Percentiles rank a stretch among this genome's conserved stretches.
phyloP scores from a whole-genome alignment of 1,140 invertebrate species.

The Argopecten irradians region DNA sequence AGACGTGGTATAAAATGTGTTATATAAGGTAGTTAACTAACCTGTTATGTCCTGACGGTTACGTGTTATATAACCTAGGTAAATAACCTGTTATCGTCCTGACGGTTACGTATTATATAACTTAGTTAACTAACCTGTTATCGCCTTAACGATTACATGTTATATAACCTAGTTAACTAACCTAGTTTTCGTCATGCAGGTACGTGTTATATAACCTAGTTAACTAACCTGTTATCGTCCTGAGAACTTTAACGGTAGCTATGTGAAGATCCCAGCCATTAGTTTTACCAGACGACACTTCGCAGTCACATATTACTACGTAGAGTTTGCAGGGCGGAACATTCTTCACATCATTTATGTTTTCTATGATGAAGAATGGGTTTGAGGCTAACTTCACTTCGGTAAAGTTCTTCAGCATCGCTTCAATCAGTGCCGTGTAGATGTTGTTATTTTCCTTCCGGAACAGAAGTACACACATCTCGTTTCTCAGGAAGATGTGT shows the following conservation, averaged over 20 bases:
- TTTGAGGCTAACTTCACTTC: slow-evolving; percentile 54
- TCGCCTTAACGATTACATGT: too few relatives aligned
- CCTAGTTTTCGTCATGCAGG: too few relatives aligned
- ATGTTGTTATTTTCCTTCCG: slow-evolving; percentile 57
- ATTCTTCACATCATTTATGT: slow-evolving; percentile 54
- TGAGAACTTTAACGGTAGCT: slow-evolving; percentile 59
- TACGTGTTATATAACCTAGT: neutral
- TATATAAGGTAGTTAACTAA: too few relatives aligned
- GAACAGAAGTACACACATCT: slow-evolving; percentile 62
- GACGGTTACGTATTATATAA: too few relatives aligned
- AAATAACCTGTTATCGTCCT: too few relatives aligned
- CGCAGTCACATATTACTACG: slow-evolving; percentile 60
- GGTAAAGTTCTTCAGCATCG: slow-evolving; percentile 54
- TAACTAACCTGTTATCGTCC: slow-evolving; percentile 56
- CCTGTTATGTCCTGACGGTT: too few relatives aligned
- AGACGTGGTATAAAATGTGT: too few relatives aligned
- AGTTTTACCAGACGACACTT: slow-evolving; percentile 45
- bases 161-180: too few relatives aligned
- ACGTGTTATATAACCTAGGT: too few relatives aligned
- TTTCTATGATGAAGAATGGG: slow-evolving; percentile 60
- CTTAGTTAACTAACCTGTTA: too few relatives aligned
- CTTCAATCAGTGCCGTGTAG: slow-evolving; percentile 51
- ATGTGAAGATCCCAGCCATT: slow-evolving; percentile 52
- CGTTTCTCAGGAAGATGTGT: slow-evolving; percentile 58
- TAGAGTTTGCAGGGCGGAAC: slow-evolving; percentile 61